phyloP scores from a whole-genome alignment of 1,140 invertebrate genomes.

The Camponotus pennsylvanicus region DNA sequence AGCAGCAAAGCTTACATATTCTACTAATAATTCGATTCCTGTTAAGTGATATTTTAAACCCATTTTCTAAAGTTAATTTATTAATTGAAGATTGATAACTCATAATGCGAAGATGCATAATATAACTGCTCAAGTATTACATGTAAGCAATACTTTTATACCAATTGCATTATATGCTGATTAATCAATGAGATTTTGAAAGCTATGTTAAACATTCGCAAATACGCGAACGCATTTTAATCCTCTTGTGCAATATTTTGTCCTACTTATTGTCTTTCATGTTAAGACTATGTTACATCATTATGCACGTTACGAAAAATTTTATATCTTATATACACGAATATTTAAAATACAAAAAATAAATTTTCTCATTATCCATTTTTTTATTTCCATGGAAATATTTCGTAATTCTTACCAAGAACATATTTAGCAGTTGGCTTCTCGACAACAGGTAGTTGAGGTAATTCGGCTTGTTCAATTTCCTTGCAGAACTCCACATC shows the following conservation, averaged over 20 bases:
- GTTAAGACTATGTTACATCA: background rate
- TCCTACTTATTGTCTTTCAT: conserved; percentile 7
- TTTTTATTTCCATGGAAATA: background rate
- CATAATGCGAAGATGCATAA: conserved; percentile 29
- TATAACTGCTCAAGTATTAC: conserved; percentile 22
- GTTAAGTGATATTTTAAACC: conserved; percentile 68
- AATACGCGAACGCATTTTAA: conserved; percentile 44
- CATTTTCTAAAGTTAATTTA: conserved; percentile 66
- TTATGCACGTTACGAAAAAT: background rate
- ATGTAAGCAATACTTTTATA: conserved; percentile 41
- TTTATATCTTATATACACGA: background rate
- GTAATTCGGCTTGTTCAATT: conserved; percentile 90
- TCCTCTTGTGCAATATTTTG: conserved; percentile 48
- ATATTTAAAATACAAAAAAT: background rate
- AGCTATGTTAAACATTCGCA: conserved; percentile 32
- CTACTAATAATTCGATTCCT: conserved; percentile 61
- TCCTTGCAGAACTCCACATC: conserved; percentile 93
- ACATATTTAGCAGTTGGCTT: conserved; percentile 94
- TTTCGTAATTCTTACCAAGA: conserved; percentile 85
- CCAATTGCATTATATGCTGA: conserved; percentile 45
- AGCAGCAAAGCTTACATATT: conserved; percentile 66
- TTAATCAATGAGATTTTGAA: conserved; percentile 57
- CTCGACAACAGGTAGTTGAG: conserved; percentile 90
- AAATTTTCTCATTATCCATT: background rate
- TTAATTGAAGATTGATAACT: background rate